Evolutionary conservation across 2,113 vertebrate species (phyloP).

Genomic region (Shinisaurus crocodilurus): DNA sequence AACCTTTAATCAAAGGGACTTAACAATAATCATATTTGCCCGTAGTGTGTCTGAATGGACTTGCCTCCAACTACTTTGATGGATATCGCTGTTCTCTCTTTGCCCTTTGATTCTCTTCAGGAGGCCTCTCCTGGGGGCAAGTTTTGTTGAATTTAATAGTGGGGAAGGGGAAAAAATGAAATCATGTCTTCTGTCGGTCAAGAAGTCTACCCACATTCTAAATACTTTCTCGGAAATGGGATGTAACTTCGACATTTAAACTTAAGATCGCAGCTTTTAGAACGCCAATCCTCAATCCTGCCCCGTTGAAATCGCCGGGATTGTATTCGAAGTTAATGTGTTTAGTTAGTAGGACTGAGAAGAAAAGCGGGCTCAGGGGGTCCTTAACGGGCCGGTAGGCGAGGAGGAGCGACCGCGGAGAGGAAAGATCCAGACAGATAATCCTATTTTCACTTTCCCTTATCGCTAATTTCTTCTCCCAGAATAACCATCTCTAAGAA

Average conservation of each 20-base stretch:
- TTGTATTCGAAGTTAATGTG: background rate
- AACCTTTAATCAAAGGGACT: background rate
- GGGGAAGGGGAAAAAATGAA: background rate
- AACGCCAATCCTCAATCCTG: no score
- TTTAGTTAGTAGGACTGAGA: background rate
- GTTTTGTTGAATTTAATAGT: no score
- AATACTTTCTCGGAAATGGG: background rate
- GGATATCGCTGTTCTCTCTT: no score
- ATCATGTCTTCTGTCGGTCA: background rate
- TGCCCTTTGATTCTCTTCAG: background rate
- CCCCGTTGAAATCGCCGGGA: background rate
- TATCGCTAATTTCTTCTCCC: background rate
- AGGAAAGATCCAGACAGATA: background rate
- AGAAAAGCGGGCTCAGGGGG: no score
- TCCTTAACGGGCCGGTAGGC: background rate
- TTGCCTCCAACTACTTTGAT: rapidly evolving
- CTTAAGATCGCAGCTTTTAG: background rate
- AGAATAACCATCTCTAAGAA: background rate
- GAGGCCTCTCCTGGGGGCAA: background rate
- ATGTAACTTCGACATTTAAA: no score
- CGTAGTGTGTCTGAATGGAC: no score
- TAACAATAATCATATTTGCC: background rate
- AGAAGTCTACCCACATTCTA: background rate
- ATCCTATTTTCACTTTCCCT: slow-evolving; percentile 16
- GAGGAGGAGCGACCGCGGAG: no score